phyloP scores from a whole-genome alignment of 37 sponge, comb jelly and placozoan genomes.

The Mnemiopsis leidyi region DNA sequence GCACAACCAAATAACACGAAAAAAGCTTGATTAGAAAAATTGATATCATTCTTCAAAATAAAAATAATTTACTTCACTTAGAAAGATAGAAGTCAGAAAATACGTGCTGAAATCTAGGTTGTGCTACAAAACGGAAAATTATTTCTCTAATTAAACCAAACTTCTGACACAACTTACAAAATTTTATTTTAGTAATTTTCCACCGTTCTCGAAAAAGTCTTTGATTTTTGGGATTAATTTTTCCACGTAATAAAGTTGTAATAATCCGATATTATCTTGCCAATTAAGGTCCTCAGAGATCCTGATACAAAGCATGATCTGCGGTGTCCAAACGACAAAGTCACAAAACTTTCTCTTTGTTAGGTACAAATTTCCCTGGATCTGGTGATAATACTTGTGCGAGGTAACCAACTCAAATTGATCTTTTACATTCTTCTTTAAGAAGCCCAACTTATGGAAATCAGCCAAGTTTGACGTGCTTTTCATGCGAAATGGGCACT shows the following conservation, averaged over 20 bases:
- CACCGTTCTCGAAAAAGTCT: neutral
- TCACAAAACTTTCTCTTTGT: neutral
- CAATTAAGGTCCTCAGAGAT: neutral
- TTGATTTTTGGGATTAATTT: neutral
- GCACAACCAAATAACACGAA: too few relatives aligned
- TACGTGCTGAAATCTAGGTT: too few relatives aligned
- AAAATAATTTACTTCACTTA: too few relatives aligned
- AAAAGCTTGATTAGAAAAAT: too few relatives aligned
- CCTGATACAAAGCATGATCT: neutral
- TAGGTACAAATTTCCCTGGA: neutral
- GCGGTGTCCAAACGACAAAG: neutral
- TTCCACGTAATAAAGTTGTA: neutral
- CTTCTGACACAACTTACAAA: neutral
- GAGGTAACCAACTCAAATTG: neutral
- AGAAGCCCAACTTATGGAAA: neutral
- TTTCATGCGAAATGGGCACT: neutral
- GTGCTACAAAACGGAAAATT: too few relatives aligned
- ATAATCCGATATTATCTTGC: neutral
- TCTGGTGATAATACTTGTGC: neutral
- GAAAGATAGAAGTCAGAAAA: too few relatives aligned
- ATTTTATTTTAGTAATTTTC: neutral
- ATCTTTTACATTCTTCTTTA: neutral
- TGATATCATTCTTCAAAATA: too few relatives aligned
- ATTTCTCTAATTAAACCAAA: neutral
- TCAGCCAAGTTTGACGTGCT: neutral